phyloP scores from a whole-genome alignment of 2,113 vertebrate genomes.

The Nibea coibor region DNA sequence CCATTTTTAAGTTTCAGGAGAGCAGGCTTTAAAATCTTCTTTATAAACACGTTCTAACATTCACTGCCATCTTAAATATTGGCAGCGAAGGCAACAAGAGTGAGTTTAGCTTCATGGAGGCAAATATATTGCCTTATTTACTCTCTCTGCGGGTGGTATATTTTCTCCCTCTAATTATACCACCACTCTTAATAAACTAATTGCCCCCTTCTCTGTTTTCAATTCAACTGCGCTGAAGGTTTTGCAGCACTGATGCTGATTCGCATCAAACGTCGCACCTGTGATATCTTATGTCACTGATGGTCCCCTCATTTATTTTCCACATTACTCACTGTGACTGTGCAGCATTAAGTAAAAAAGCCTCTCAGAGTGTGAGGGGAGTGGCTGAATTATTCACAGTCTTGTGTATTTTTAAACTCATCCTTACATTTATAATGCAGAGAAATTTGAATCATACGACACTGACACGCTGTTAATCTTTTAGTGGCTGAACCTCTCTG shows the following conservation, averaged over 20 bases:
- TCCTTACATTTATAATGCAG: conserved; percentile 78
- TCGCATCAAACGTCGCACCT: conserved; percentile 14
- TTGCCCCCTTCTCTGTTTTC: conserved; percentile 14
- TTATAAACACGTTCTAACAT: neutral
- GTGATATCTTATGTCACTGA: conserved; percentile 16
- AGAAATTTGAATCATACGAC: conserved; percentile 70
- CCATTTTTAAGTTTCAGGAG: neutral
- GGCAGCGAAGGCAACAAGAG: neutral
- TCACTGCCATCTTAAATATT: neutral
- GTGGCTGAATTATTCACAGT: conserved; percentile 74
- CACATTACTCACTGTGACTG: conserved; percentile 26
- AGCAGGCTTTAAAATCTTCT: neutral
- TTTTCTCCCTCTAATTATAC: conserved; percentile 34
- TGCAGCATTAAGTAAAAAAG: conserved; percentile 47
- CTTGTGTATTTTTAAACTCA: conserved; percentile 79
- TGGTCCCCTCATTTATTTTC: conserved; percentile 27
- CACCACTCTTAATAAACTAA: conserved; percentile 47
- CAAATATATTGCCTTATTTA: conserved; percentile 55
- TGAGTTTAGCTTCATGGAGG: conserved; percentile 26
- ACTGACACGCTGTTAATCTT: conserved; percentile 74
- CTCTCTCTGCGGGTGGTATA: conserved; percentile 49
- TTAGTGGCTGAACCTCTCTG: conserved; percentile 54
- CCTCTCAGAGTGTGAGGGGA: conserved; percentile 41
- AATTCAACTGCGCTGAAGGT: neutral
- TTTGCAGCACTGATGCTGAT: conserved; percentile 18